Percentiles rank a stretch among this genome's conserved stretches.
These are phyloP conservation scores for Drepana arcuata DNA, from an alignment of 1,140 invertebrate species.

Conservation along the genomic window DNA sequence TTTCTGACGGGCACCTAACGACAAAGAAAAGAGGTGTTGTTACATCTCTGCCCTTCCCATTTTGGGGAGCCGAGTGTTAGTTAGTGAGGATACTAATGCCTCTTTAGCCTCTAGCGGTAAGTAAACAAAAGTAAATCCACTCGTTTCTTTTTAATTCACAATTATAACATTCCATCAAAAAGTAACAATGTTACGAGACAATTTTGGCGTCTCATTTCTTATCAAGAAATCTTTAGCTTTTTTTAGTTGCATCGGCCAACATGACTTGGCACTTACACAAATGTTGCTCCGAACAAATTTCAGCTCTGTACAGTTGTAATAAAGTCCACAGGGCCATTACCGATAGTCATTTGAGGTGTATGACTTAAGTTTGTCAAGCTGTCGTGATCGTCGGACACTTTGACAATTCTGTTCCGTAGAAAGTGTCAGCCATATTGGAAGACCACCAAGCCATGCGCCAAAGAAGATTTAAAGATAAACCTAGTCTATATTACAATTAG, in stretches of 20 bases:
- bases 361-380: neutral
- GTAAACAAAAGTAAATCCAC: too few relatives aligned
- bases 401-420: conserved; percentile 57
- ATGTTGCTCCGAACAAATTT: neutral
- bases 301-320: neutral
- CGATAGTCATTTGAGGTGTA: neutral
- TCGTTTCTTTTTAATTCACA: too few relatives aligned
- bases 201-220: conserved; percentile 38
- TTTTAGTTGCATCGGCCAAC: conserved; percentile 2
- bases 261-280: neutral
- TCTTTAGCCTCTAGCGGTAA: too few relatives aligned
- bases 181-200: conserved; percentile 18
- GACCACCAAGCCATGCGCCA: conserved; percentile 44
- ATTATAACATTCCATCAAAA: conserved; percentile 29
- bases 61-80: too few relatives aligned
- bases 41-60: too few relatives aligned
- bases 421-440: conserved; percentile 50
- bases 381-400: conserved; percentile 56
- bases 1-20: too few relatives aligned
- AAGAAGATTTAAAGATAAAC: conserved; percentile 35
- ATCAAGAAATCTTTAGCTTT: conserved; percentile 18
- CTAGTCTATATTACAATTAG: conserved; percentile 64
- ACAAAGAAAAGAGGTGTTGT: too few relatives aligned
- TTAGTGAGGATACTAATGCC: too few relatives aligned
- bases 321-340: neutral